These are phyloP conservation scores for Lasioglossum oenotherae DNA, from an alignment of 2,888 invertebrate species.

Conservation along the genomic window DNA sequence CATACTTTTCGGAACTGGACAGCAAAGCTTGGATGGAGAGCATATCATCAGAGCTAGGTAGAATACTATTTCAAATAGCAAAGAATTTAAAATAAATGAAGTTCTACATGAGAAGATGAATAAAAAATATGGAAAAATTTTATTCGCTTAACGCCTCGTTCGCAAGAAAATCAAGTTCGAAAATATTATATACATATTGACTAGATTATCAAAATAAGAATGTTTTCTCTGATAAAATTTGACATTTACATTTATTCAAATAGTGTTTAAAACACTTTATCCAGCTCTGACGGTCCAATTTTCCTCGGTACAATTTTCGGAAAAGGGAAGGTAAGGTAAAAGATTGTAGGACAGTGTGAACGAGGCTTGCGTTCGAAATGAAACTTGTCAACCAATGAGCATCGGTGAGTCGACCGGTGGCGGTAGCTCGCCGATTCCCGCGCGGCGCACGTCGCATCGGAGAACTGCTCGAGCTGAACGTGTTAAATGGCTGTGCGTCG, in stretches of 20 bases:
- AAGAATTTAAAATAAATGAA: neutral
- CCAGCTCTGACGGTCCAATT: no score
- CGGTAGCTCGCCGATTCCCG: constrained; percentile 64
- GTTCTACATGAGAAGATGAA: neutral
- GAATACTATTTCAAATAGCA: neutral
- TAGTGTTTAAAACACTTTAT: neutral
- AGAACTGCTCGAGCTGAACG: constrained; percentile 77
- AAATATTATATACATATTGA: no score
- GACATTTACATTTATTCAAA: no score
- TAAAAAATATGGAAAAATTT: neutral
- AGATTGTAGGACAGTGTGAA: constrained; percentile 36
- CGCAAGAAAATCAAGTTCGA: no score
- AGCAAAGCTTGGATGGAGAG: no score
- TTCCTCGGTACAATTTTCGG: no score
- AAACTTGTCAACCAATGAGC: constrained; percentile 44
- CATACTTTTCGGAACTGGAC: no score
- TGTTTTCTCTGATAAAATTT: neutral
- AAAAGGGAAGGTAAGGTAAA: neutral
- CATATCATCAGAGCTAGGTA: neutral
- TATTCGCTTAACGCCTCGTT: no score
- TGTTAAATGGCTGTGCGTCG: constrained; percentile 84
- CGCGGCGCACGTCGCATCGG: constrained; percentile 73
- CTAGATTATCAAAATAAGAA: neutral
- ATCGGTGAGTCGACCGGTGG: constrained; percentile 32
- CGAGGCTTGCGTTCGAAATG: constrained; percentile 21